Evolutionary conservation across 2,797 vertebrate genomes (phyloP).

Genomic region (Monodelphis domestica): DNA sequence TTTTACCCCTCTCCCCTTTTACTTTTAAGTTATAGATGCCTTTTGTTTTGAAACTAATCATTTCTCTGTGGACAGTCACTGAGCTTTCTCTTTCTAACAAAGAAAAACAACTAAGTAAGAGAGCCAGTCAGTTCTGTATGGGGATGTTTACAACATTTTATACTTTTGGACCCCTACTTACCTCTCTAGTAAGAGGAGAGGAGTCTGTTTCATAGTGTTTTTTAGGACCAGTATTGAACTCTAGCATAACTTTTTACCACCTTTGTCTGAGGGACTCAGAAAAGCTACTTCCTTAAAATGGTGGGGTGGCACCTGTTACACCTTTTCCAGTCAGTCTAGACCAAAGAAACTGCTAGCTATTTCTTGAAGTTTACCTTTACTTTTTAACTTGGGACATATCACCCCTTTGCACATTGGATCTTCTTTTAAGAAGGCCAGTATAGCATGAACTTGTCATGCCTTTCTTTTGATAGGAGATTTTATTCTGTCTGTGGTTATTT

Average conservation of each 20-base stretch:
- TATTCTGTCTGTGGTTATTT: too few species aligned
- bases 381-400: background rate
- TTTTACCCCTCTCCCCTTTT: too few species aligned
- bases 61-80: background rate
- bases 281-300: background rate
- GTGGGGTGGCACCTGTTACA: background rate
- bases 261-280: too few species aligned
- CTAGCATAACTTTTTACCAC: background rate
- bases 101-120: background rate
- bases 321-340: background rate
- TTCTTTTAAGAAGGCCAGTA: background rate
- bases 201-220: background rate
- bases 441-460: background rate
- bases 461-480: background rate
- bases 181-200: background rate
- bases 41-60: background rate
- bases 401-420: background rate
- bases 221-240: background rate
- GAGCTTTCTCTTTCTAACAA: background rate
- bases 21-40: background rate
- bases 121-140: background rate
- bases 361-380: background rate
- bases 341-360: background rate
- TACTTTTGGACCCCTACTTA: background rate
- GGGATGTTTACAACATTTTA: background rate